Evolutionary conservation across 2,888 invertebrate genomes (phyloP), one percentile per base, ranked within the genome.

Genomic region (Tipula confusa): DNA sequence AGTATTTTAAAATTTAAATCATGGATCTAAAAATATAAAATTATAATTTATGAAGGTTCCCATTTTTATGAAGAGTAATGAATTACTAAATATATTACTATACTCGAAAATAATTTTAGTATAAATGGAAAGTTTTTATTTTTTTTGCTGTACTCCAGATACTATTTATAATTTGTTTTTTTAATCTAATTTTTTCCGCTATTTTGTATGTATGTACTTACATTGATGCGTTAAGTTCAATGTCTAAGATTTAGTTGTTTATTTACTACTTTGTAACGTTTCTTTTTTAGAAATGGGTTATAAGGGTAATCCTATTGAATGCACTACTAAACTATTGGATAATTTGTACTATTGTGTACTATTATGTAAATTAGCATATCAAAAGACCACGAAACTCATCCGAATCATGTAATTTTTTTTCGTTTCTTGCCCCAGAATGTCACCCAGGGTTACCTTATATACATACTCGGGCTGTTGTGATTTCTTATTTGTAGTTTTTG

Each of bases 161-260:
- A 64, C 64, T 64, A 64, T 64, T 64, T 64, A 64, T 64, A 64
- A 64, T 64, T 64, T n/a, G n/a, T n/a, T n/a, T n/a, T 64, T 64
- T 64, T 64, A 64, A 64, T 64, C 64, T 64, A 24, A 64, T 64
- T 64, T 64, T 64, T 9, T 43, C 15, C 24, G 9, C 9, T 64
- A 64, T 7, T 64, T 24, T 64, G 11, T 64, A 64, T 15, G 4
- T 15, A 43, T 11, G 24, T 24, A 18, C 24, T 18, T 64, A 64
- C 24, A 64, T 18, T 64, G 64, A 64, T 64, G 64, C 64, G 18
- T 64, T 64, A 64, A 64, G 64, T 64, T 64, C 64, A 64, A 64
- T 64, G 64, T 64, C 64, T 64, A 64, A 24, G 64, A 64, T 24
- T 2, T 24, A 64, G 64, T 64, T 64, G 64, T 64, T 64, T 64